Percentiles rank a stretch among this genome's conserved stretches.
Evolutionary conservation across 2,888 invertebrate species (phyloP).

Genomic region (Hyposoter dolosus): DNA sequence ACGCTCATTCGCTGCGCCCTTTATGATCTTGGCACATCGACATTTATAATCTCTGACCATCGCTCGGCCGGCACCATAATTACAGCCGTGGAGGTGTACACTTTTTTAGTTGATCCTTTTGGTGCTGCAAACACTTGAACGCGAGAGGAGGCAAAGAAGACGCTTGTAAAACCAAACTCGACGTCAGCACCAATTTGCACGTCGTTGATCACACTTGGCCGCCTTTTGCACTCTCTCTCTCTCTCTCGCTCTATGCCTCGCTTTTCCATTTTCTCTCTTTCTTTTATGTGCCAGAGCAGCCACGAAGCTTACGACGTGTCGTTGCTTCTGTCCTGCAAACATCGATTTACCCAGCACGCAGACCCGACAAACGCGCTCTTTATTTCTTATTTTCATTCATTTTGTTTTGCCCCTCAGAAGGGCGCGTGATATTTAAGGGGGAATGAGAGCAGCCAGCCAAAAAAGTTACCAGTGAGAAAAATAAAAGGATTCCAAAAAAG

Average conservation of each 20-base stretch:
- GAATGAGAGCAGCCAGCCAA: slow-evolving; percentile 39
- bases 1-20: slow-evolving; percentile 20
- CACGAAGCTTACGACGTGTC: not conserved
- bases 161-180: slow-evolving; percentile 44
- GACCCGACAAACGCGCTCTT: slow-evolving; percentile 49
- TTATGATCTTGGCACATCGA: slow-evolving; percentile 21
- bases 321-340: slow-evolving; percentile 59
- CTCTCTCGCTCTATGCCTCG: slow-evolving; percentile 12
- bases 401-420: slow-evolving; percentile 45
- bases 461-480: slow-evolving; percentile 52
- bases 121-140: slow-evolving; percentile 35
- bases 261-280: not conserved
- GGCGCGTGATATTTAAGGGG: slow-evolving; percentile 35
- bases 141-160: slow-evolving; percentile 54
- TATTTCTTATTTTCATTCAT: slow-evolving; percentile 36
- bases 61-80: slow-evolving; percentile 59
- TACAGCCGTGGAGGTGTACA: slow-evolving; percentile 61
- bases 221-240: slow-evolving; percentile 1
- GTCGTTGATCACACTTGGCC: slow-evolving; percentile 67
- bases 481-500: slow-evolving; percentile 29
- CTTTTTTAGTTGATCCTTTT: slow-evolving; percentile 43
- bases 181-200: slow-evolving; percentile 70
- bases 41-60: slow-evolving; percentile 35
- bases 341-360: slow-evolving; percentile 57
- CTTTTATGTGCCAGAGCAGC: not conserved